Base-by-base conservation (phyloP, 1,140 invertebrate genomes). In the Hestina assimilis region DNA sequence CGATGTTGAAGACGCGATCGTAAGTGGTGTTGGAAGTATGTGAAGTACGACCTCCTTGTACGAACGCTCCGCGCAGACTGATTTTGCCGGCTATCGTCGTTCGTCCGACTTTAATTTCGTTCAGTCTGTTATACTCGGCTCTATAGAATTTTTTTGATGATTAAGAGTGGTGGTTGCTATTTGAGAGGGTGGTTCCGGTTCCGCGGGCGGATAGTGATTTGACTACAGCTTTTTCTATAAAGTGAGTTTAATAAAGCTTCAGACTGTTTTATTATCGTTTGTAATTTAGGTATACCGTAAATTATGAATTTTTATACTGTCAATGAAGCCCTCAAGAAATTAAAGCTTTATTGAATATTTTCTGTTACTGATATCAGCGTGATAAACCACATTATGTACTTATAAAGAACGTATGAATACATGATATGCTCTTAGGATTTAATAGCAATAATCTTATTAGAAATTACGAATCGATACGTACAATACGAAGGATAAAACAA, bases 111-210 rank as follows among this genome's bases (percentile, higher is more conserved):
- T 62, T 62, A 63, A 70, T 69, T 63, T 66, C 59, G 64, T 61
- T 72, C 46, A 65, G 67, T 66, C 51, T 65, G 47, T 52, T 59
- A n/a, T n/a, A 62, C 51, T 59, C 52, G 38, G 45, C 47, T 47
- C 29, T 19, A 31, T 46, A 43, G 31, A 24, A 45, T 69, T 65
- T 69, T 68, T 69, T n/a, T 65, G 6, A 57, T 21, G 35, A n/a
- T 56, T 47, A 40, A 21, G 59, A 66, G 58, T 69, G 59, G 71
- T 66, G 71, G 73, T 61, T 69, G 59, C 59, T 72, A 70, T 74
- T 75, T 66, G 53, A 75, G 66, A 70, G 72, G 75, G 71, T 72
- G 66, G 74, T 79, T 75, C 71, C 69, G 72, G 69, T 77, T 78
- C 67, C 67, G 66, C 70, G 35, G 52, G 42, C 48, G 53, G 26